Percentiles rank a stretch among this genome's conserved stretches.
These are phyloP conservation scores for Hemichromis elongatus DNA, from an alignment of 2,113 vertebrate species.

Conservation along the genomic window DNA sequence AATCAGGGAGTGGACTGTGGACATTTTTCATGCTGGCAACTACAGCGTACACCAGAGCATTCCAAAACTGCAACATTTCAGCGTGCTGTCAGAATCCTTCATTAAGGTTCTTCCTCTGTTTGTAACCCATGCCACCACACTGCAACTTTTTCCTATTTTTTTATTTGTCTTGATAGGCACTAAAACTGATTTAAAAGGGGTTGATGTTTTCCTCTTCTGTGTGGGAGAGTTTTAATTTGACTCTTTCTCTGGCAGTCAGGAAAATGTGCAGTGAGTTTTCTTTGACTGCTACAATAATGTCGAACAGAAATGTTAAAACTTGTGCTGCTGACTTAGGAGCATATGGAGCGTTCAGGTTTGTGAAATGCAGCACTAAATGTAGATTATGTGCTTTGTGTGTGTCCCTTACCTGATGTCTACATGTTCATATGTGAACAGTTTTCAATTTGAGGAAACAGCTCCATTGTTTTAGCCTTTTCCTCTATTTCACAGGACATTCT, in stretches of 20 bases:
- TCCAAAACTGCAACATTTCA: not conserved
- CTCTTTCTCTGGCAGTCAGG: not conserved
- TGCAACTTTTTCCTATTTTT: not conserved
- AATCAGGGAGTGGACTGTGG: not conserved
- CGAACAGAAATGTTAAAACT: not conserved
- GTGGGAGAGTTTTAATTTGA: not conserved
- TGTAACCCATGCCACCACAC: not conserved
- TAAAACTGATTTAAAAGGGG: not conserved
- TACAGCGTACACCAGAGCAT: not conserved
- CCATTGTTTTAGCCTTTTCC: not conserved
- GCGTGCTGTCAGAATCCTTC: not conserved
- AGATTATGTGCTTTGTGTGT: not conserved
- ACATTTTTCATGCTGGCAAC: not conserved
- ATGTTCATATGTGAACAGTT: not conserved
- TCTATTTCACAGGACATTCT: conserved; percentile 38
- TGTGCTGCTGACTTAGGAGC: not conserved
- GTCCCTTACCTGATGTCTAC: not conserved
- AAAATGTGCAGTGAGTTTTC: not conserved
- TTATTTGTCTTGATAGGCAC: not conserved
- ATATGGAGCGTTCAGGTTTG: not conserved
- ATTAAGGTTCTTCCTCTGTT: not conserved
- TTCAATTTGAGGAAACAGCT: not conserved
- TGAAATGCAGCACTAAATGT: not conserved
- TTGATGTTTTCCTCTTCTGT: not conserved
- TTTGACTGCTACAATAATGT: not conserved